Evolutionary conservation across 2,797 vertebrate species (phyloP), one percentile per base, ranked within the genome.

Genomic region (Eupleurogrammus muticus): DNA sequence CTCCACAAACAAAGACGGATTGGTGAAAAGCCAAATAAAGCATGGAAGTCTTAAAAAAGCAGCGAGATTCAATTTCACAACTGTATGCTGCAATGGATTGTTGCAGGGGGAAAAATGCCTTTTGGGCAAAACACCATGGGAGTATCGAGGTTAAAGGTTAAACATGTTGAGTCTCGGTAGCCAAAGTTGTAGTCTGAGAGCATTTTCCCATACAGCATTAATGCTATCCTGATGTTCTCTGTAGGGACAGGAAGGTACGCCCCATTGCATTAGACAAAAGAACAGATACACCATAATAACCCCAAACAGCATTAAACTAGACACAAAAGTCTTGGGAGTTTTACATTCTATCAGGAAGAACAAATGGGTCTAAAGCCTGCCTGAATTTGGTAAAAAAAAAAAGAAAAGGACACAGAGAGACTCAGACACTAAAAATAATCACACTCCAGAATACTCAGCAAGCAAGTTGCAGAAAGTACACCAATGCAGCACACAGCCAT

Each of bases 1-100:
- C 89, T 62, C 80, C 92, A 93, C 89, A 92, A 90, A 92, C 87
- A 91, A 86, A 88, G 88, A 88, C 54, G 61, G 73, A 87, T 69
- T 84, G 77, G 85, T 74, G 34, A 57, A 86, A 81, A 61, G 64
- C 73, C 75, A 90, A 86, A 90, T 73, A 83, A 87, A 87, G 79
- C 81, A 1, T 9, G 23, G 51, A 73, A 47, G 71, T 79, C 51
- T 70, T 53, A 54, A 76, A 85, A 81, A 75, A 72, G 57, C 63
- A 55, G 60, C 65, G 48, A 11, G 47, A 73, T 82, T 82, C 42
- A 59, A 47, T 80, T 86, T 88, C 73, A 73, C 65, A 84, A 77
- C 68, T 73, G 46, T 16, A 12, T n/a, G 9, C 58, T 63, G 73
- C 71, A 52, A 50, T 1, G 59, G 70, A 34, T 46, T 64, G 52